phyloP scores from a whole-genome alignment of 2,113 vertebrate species.

The Boleophthalmus pectinirostris region DNA sequence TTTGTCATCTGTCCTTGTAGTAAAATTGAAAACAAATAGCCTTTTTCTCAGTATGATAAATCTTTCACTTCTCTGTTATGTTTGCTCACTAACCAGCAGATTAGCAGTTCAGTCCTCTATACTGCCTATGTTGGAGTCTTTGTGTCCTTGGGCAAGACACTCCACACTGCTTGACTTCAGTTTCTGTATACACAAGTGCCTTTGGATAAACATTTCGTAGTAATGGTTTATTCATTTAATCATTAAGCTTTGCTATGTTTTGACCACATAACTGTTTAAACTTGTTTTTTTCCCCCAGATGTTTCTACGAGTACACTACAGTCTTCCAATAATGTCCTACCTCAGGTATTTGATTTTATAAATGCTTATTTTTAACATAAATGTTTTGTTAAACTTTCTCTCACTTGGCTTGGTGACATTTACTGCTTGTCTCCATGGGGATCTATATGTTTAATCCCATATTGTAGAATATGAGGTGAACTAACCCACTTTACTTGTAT shows the following conservation, averaged over 20 bases:
- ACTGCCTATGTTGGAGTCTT: background rate
- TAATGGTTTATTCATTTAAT: background rate
- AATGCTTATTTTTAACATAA: background rate
- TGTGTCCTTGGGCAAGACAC: background rate
- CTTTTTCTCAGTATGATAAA: background rate
- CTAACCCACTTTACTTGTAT: too few species aligned
- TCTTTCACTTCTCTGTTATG: background rate
- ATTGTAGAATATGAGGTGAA: too few species aligned
- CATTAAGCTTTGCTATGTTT: background rate
- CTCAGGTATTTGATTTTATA: conserved; percentile 69
- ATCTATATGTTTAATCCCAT: too few species aligned
- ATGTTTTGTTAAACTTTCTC: too few species aligned
- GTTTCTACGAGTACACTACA: conserved; percentile 50
- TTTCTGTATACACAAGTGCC: too few species aligned
- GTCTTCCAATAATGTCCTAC: conserved; percentile 74
- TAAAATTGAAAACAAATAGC: conserved; percentile 18
- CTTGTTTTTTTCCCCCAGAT: conserved; percentile 46
- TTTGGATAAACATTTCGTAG: background rate
- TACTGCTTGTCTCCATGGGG: too few species aligned
- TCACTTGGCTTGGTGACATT: too few species aligned
- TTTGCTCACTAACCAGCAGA: background rate
- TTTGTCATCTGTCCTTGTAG: background rate
- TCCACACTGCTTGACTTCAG: background rate
- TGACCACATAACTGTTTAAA: background rate
- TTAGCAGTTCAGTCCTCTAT: background rate